Conservation (phyloP, 2,797 vertebrate genomes). For the Muraenolepis orangiensis region DNA sequence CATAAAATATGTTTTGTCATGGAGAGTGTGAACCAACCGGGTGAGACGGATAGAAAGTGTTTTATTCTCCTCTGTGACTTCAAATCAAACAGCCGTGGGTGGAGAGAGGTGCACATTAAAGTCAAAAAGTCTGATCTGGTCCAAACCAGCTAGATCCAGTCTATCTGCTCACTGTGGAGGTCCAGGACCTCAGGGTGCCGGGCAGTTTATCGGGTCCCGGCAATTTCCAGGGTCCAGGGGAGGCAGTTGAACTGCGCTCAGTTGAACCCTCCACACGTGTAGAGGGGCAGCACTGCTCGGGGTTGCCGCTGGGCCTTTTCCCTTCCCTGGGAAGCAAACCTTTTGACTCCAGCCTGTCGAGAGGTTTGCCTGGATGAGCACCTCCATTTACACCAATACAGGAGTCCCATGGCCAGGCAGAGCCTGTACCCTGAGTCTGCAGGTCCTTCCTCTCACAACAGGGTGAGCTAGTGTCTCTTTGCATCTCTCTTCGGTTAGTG, state of each 20-base stretch:
- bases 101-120: constrained; percentile 18
- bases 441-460: constrained; percentile 75
- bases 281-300: constrained; percentile 65
- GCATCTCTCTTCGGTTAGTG: constrained; percentile 67
- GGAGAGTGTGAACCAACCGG: constrained; percentile 46
- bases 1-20: constrained; percentile 60
- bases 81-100: constrained; percentile 51
- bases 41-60: constrained; percentile 26
- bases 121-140: constrained; percentile 47
- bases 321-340: constrained; percentile 67
- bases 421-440: constrained; percentile 61
- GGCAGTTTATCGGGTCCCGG: constrained; percentile 88
- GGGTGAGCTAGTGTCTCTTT: constrained; percentile 66
- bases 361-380: constrained; percentile 62
- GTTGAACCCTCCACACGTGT: constrained; percentile 66
- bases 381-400: constrained; percentile 69
- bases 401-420: constrained; percentile 68
- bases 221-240: constrained; percentile 86
- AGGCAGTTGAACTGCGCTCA: constrained; percentile 78
- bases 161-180: constrained; percentile 90
- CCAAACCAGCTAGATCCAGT: constrained; percentile 55
- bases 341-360: constrained; percentile 78
- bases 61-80: constrained; percentile 62
- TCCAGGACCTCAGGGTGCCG: constrained; percentile 83
- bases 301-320: constrained; percentile 67